Evolutionary conservation across 2,113 vertebrate species (phyloP).

Genomic region (Spea bombifrons): DNA sequence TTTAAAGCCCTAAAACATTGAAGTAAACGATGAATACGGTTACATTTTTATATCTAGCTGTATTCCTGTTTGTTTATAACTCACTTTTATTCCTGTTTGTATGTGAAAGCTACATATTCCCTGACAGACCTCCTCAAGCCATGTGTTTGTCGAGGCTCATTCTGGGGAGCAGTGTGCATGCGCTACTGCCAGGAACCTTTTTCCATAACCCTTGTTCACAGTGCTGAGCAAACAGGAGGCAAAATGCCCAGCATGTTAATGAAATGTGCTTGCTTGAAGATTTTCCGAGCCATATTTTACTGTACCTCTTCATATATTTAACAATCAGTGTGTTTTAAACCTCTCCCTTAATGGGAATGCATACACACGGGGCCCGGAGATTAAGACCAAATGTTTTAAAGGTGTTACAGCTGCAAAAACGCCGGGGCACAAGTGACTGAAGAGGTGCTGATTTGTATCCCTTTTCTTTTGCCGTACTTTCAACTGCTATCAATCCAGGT

Average conservation of each 20-base stretch:
- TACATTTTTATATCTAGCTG: too few species aligned
- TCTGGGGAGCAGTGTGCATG: constrained; percentile 3
- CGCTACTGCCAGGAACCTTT: constrained; percentile 19
- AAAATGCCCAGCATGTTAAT: constrained; percentile 10
- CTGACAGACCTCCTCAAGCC: constrained; percentile 37
- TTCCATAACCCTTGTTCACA: constrained; percentile 16
- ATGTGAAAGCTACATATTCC: constrained; percentile 7
- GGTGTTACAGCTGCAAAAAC: constrained; percentile 36
- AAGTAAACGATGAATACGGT: too few species aligned
- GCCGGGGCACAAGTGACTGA: constrained; percentile 21
- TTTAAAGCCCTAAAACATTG: too few species aligned
- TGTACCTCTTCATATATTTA: constrained; percentile 23
- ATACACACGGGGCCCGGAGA: not conserved
- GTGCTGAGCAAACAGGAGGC: constrained; percentile 32
- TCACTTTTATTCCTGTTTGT: not conserved
- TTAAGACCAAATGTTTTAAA: constrained; percentile 19
- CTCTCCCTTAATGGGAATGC: constrained; percentile 10
- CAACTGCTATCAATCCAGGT: constrained; percentile 12
- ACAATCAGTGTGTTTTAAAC: constrained; percentile 26
- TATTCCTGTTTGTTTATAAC: not conserved
- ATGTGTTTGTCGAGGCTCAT: constrained; percentile 18
- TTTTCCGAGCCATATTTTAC: not conserved
- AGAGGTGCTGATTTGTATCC: constrained; percentile 7
- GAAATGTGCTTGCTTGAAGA: constrained; percentile 25
- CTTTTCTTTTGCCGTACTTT: constrained; percentile 6